These are phyloP conservation scores for Vanacampus margaritifer DNA, from an alignment of 2,113 vertebrate genomes.

Conservation along the genomic window DNA sequence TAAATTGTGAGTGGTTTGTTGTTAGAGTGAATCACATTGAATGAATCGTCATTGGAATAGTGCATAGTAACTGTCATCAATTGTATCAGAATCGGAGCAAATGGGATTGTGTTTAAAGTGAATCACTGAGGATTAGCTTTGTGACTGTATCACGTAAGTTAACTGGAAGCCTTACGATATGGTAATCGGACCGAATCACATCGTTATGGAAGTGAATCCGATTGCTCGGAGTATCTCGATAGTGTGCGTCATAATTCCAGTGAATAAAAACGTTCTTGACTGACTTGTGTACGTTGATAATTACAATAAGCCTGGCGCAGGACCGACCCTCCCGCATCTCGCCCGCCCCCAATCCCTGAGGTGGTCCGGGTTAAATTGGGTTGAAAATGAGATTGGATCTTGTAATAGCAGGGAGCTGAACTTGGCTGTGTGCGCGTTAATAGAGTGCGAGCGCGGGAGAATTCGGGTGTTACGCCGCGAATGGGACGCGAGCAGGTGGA, in stretches of 20 bases:
- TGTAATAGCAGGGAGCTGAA: slow-evolving; percentile 75
- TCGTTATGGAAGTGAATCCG: not conserved
- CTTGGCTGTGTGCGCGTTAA: slow-evolving; percentile 76
- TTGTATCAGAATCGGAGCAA: too few relatives aligned
- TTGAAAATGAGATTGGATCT: slow-evolving; percentile 81
- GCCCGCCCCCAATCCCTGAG: slow-evolving; percentile 46
- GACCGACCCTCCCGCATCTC: slow-evolving; percentile 46
- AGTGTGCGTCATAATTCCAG: not conserved
- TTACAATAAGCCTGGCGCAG: slow-evolving; percentile 46
- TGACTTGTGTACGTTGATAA: slow-evolving; percentile 39
- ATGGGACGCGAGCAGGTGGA: slow-evolving; percentile 75
- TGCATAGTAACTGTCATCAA: too few relatives aligned
- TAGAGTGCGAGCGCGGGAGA: slow-evolving; percentile 79
- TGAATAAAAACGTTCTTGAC: not conserved
- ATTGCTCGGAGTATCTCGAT: not conserved
- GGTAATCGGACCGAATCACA: not conserved
- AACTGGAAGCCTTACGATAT: too few relatives aligned
- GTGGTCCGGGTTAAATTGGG: slow-evolving; percentile 78
- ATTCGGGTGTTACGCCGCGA: slow-evolving; percentile 75
- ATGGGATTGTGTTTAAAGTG: too few relatives aligned
- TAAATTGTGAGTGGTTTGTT: too few relatives aligned
- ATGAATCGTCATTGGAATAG: too few relatives aligned
- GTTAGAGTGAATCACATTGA: too few relatives aligned
- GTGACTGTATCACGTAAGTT: too few relatives aligned
- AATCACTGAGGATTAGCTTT: too few relatives aligned